Base-by-base conservation (phyloP, 2,888 invertebrate genomes). In the Aplocera efformata region DNA sequence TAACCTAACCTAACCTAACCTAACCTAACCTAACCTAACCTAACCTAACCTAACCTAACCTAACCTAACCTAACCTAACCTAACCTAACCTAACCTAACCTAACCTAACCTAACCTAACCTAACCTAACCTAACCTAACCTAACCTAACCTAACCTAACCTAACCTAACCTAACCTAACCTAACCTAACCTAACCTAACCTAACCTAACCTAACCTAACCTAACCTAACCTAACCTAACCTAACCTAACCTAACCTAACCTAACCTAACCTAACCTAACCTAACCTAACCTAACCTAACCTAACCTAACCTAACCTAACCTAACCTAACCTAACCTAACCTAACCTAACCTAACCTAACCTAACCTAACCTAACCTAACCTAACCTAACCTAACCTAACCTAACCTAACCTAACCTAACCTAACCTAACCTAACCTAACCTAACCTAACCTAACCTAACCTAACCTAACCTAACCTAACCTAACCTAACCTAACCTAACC, bases 151-250 rank as follows among this genome's bases (percentile, higher is more conserved):
- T n/a, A n/a, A n/a, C n/a, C n/a, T n/a, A n/a, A n/a, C n/a, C n/a
- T 43, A 32, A 24, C 27, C 27, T 27, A 27, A 27, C 27, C 27
- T 27, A 27, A 31, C 31, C 39, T 39, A 39, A 41, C 41, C 47
- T 48, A 45, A 51, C 48, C 51, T 48, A 48, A 51, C 48, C 51
- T 49, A 49, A 52, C 48, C 52, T 46, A 46, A 48, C 48, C 48
- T 48, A 46, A 48, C 45, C 51, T 49, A 48, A 48, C 52, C 52
- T 52, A 49, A 49, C 52, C 53, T 53, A 50, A 50, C 53, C 53
- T 50, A 50, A 48, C 53, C 50, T 48, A 47, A 50, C 53, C 53
- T 50, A 48, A 48, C 53, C 53, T 53, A 48, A 44, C 53, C 53
- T 45, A 50, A 50, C 53, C 53, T 50, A 44, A 47, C 51, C 49